Conservation (phyloP, 2,113 vertebrate species). For the Lagopus leucura region DNA sequence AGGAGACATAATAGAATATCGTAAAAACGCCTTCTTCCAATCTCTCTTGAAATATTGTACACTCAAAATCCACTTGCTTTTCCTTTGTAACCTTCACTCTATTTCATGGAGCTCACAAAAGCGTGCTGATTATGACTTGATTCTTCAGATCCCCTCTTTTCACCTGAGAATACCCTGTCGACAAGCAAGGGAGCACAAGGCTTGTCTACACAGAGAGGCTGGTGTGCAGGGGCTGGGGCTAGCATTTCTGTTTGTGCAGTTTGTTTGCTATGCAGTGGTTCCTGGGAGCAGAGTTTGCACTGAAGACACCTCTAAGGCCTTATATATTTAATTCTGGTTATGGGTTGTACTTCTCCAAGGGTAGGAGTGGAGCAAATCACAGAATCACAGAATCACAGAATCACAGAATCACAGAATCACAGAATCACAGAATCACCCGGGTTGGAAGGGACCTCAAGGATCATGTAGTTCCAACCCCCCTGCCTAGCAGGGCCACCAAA, state of each 20-base stretch:
- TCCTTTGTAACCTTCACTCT: not conserved
- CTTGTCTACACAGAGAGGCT: not conserved
- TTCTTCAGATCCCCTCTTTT: conserved; percentile 44
- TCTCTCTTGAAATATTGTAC: conserved; percentile 46
- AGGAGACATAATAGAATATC: conserved; percentile 47
- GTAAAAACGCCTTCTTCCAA: conserved; percentile 32
- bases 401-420: too few relatives aligned
- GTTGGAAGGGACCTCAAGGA: too few relatives aligned
- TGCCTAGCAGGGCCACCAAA: too few relatives aligned
- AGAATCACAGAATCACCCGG: too few relatives aligned
- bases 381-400: too few relatives aligned
- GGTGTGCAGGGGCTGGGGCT: not conserved
- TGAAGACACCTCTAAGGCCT: not conserved
- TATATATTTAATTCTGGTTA: not conserved
- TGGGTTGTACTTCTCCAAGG: not conserved
- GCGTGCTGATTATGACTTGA: conserved; percentile 11
- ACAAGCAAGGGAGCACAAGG: not conserved
- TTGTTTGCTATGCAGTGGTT: not conserved
- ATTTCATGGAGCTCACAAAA: conserved; percentile 49
- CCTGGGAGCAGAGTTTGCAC: not conserved
- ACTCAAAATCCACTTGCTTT: conserved; percentile 38
- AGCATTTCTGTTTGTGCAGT: not conserved
- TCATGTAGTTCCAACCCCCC: too few relatives aligned
- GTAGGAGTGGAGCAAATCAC: not conserved
- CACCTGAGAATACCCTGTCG: not conserved